phyloP scores from a whole-genome alignment of 2,113 vertebrate species.

The Isurus oxyrinchus region DNA sequence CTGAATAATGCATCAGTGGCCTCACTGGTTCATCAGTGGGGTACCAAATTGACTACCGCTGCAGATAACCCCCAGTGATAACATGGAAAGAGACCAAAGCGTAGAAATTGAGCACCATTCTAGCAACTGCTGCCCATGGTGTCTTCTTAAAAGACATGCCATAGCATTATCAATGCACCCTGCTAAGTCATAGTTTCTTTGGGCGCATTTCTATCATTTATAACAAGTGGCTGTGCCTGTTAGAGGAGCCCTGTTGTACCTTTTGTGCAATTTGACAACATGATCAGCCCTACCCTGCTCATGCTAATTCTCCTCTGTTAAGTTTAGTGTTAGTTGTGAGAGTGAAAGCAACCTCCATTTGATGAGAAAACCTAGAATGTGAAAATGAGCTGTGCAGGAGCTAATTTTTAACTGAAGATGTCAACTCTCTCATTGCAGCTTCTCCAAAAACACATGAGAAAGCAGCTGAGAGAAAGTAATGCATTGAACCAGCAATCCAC shows the following conservation, averaged over 20 bases:
- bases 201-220: too few species aligned
- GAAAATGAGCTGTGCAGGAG: neutral
- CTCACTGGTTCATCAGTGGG: neutral
- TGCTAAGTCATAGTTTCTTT: neutral
- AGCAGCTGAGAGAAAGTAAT: neutral
- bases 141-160: neutral
- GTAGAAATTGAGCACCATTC: neutral
- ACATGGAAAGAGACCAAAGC: neutral
- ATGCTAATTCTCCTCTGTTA: neutral
- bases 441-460: neutral
- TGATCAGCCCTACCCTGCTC: neutral
- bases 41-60: neutral
- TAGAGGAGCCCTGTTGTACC: neutral
- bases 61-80: neutral
- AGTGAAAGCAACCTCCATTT: neutral
- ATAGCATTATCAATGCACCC: neutral
- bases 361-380: neutral
- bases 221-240: neutral
- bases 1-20: neutral
- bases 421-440: neutral
- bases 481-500: neutral
- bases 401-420: neutral
- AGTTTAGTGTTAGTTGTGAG: neutral
- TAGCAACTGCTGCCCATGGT: too few species aligned
- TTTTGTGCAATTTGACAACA: neutral